Evolutionary conservation across 2,113 vertebrate genomes (phyloP).

Genomic region (Vanacampus margaritifer): DNA sequence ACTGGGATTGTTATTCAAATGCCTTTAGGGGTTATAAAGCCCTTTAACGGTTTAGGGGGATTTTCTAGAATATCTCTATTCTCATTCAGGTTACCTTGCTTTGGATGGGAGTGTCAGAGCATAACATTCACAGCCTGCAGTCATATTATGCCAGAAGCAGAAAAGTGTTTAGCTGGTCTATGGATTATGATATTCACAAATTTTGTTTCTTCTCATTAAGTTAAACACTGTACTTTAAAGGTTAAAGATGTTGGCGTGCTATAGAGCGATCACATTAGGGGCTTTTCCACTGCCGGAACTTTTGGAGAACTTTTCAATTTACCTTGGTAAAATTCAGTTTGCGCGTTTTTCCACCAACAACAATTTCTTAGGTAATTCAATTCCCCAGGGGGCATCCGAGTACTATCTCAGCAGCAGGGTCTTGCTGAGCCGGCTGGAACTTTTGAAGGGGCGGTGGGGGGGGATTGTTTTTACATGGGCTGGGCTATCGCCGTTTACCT

Average conservation of each 20-base stretch:
- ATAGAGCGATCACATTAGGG: not conserved
- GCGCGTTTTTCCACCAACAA: no score
- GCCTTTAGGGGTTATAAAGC: not conserved
- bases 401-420: no score
- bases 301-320: no score
- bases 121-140: not conserved
- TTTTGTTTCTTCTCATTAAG: not conserved
- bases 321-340: no score
- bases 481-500: no score
- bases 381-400: no score
- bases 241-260: not conserved
- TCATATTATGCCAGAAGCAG: no score
- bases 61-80: not conserved
- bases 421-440: no score
- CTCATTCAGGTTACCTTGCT: not conserved
- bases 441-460: no score
- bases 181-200: not conserved
- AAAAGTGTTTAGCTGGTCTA: not conserved
- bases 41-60: not conserved
- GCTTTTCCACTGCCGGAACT: no score
- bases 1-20: not conserved
- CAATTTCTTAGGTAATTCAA: no score
- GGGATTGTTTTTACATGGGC: no score
- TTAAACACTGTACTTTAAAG: not conserved
- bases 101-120: not conserved